phyloP scores from a whole-genome alignment of 2,888 invertebrate species.

The Shargacucullia verbasci region DNA sequence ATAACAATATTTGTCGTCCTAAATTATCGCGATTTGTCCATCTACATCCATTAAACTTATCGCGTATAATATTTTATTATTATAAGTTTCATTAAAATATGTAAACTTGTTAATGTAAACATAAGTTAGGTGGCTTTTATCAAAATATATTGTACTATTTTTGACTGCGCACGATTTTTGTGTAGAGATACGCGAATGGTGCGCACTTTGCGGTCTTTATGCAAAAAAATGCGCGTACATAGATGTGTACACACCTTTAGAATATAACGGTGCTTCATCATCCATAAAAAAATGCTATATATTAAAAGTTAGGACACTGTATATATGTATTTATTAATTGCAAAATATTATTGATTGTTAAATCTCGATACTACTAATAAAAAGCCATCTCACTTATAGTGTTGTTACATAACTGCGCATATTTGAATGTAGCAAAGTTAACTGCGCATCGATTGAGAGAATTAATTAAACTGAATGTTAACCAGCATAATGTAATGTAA shows the following conservation, averaged over 20 bases:
- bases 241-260: too few species aligned
- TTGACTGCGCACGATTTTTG: too few species aligned
- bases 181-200: too few species aligned
- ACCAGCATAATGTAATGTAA: slow-evolving; percentile 78
- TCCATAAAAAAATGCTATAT: too few species aligned
- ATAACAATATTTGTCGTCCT: background rate
- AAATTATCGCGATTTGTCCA: background rate
- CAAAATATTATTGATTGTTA: too few species aligned
- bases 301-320: too few species aligned
- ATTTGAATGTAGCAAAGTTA: slow-evolving; percentile 49
- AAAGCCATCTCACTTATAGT: slow-evolving; percentile 29
- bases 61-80: slow-evolving; percentile 25
- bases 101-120: slow-evolving; percentile 36
- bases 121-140: slow-evolving; percentile 18
- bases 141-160: too few species aligned
- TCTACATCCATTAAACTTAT: slow-evolving; percentile 18
- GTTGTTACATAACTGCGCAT: slow-evolving; percentile 41
- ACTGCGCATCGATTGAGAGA: slow-evolving; percentile 61
- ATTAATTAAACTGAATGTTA: slow-evolving; percentile 69
- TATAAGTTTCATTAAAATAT: slow-evolving; percentile 27
- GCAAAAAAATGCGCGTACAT: too few species aligned
- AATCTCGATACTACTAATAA: background rate
- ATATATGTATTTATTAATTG: too few species aligned
- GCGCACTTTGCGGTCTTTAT: too few species aligned
- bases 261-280: too few species aligned